Conservation (phyloP, 30 jellyfish, hydroid and myxozoan species). For the Pelagia noctiluca region DNA sequence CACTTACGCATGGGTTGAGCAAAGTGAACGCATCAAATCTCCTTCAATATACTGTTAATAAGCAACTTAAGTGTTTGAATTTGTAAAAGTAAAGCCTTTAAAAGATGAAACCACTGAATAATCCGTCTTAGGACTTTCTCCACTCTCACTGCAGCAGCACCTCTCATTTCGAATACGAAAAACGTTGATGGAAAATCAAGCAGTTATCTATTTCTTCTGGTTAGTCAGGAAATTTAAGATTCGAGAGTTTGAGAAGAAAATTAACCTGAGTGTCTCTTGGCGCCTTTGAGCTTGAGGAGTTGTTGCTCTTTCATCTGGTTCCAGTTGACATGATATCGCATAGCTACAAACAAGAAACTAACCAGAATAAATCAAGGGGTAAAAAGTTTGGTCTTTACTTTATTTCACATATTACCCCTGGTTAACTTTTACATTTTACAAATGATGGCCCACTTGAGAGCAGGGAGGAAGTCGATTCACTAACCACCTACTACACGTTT, state of each 20-base stretch:
- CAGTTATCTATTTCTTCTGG: neutral
- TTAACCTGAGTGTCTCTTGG: conserved; percentile 32
- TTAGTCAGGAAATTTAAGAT: neutral
- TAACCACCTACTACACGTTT: neutral
- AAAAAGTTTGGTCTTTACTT: neutral
- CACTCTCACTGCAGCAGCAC: neutral
- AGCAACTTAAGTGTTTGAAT: neutral
- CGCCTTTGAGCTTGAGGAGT: conserved; percentile 65
- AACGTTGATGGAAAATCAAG: neutral
- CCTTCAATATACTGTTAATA: no score
- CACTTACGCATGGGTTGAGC: no score
- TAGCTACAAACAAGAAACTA: conserved; percentile 4
- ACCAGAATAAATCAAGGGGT: neutral
- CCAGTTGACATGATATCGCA: conserved; percentile 56
- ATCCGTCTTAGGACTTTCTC: neutral
- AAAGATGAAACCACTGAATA: neutral
- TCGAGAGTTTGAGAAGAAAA: neutral
- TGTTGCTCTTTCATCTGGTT: conserved; percentile 60
- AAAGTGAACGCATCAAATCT: no score
- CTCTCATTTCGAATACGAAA: neutral
- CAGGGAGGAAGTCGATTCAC: neutral
- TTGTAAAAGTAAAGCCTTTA: neutral
- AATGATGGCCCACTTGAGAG: neutral
- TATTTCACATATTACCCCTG: neutral
- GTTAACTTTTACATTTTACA: neutral